Percentiles rank a stretch among this genome's conserved stretches.
phyloP scores from a whole-genome alignment of 1,140 invertebrate genomes.

The Apis laboriosa region DNA sequence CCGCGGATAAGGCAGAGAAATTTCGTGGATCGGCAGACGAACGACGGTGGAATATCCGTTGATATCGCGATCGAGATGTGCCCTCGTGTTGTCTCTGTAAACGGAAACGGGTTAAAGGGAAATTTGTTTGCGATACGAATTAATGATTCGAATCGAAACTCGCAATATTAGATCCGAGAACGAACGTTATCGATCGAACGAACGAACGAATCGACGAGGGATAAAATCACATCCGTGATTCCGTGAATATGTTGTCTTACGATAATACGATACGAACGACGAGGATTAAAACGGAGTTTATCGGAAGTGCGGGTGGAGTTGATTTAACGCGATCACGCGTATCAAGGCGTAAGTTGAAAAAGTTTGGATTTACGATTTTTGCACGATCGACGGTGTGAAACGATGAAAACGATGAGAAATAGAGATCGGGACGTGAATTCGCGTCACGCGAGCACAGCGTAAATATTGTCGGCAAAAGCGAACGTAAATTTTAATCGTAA shows the following conservation, averaged over 20 bases:
- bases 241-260: neutral
- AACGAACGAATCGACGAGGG: neutral
- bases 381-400: neutral
- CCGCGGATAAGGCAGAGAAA: neutral
- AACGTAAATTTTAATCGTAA: conserved; percentile 21
- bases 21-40: neutral
- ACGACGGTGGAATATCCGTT: neutral
- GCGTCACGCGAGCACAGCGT: neutral
- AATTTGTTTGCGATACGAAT: neutral
- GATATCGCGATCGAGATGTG: neutral
- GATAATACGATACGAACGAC: conserved; percentile 4
- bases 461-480: conserved; percentile 13
- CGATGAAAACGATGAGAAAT: conserved; percentile 8
- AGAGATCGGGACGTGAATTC: conserved; percentile 3
- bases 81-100: neutral
- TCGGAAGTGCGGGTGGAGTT: neutral
- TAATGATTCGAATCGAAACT: neutral
- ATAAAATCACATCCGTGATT: neutral
- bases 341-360: too few relatives aligned
- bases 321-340: neutral
- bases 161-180: neutral
- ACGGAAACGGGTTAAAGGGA: too few relatives aligned
- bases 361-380: too few relatives aligned
- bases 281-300: neutral
- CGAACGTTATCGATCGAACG: neutral